Evolutionary conservation across 2,888 invertebrate species (phyloP).

Genomic region (Zaprionus bogoriensis): DNA sequence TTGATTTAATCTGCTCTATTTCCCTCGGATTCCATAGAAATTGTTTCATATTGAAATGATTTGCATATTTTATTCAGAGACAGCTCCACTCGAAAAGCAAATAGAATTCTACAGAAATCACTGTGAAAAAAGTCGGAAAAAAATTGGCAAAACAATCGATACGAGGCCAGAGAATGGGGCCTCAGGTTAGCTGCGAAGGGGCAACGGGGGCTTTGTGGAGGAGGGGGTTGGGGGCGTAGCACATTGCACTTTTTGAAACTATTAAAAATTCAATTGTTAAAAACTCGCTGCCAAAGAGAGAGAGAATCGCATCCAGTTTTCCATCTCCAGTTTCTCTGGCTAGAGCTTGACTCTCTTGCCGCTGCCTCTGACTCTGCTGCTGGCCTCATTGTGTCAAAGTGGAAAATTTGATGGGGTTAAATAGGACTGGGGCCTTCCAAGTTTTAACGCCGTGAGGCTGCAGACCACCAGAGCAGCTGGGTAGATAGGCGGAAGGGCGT

Average conservation of each 20-base stretch:
- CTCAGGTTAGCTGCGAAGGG: not conserved
- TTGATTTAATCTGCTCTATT: conserved; percentile 1
- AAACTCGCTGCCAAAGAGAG: conserved; percentile 29
- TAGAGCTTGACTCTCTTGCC: too few species aligned
- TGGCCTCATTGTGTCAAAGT: conserved; percentile 73
- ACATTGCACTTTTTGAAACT: conserved; percentile 43
- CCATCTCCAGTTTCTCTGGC: conserved; percentile 17
- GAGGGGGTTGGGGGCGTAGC: not conserved
- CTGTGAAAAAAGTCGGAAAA: not conserved
- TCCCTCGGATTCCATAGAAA: not conserved
- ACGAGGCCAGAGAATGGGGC: not conserved
- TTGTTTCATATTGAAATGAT: conserved; percentile 24
- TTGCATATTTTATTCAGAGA: conserved; percentile 45
- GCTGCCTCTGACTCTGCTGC: conserved; percentile 25
- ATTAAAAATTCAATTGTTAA: conserved; percentile 72
- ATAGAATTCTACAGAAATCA: conserved; percentile 18
- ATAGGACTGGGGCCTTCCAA: conserved; percentile 10
- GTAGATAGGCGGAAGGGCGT: too few species aligned
- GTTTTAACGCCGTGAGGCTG: conserved; percentile 41
- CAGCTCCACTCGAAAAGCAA: conserved; percentile 11
- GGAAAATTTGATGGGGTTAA: conserved; percentile 49
- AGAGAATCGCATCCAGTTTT: conserved; percentile 9
- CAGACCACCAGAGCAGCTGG: too few species aligned
- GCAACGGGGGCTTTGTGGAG: too few species aligned
- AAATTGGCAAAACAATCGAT: conserved; percentile 40